Evolutionary conservation across 2,113 vertebrate species (phyloP).

Genomic region (Corythaixoides concolor): DNA sequence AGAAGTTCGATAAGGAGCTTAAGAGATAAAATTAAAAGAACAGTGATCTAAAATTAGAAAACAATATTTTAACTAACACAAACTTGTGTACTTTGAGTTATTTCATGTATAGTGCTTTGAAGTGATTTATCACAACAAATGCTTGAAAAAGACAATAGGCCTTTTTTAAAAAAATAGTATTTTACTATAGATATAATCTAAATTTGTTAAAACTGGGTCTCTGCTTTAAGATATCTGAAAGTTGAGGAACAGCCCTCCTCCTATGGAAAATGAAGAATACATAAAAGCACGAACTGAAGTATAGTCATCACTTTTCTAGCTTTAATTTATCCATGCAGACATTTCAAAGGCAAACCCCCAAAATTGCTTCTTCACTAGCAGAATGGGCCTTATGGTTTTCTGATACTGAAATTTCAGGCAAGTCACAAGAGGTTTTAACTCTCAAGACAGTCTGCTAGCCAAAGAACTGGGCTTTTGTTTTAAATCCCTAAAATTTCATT

Average conservation of each 20-base stretch:
- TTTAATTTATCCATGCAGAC: not conserved
- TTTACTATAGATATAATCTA: not conserved
- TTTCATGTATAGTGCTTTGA: not conserved
- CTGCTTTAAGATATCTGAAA: not conserved
- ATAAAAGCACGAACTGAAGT: not conserved
- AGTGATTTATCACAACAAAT: not conserved
- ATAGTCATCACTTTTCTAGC: not conserved
- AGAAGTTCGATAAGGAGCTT: slow-evolving; percentile 78
- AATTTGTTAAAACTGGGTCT: not conserved
- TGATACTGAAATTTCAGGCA: not conserved
- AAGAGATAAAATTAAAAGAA: not conserved
- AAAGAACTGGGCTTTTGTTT: not conserved
- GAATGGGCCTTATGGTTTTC: not conserved
- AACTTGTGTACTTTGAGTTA: not conserved
- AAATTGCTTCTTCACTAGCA: not conserved
- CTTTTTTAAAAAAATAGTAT: not conserved
- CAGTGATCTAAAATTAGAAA: not conserved
- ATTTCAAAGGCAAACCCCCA: not conserved
- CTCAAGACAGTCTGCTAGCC: not conserved
- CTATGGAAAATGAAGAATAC: not conserved
- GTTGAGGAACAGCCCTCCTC: too few species aligned
- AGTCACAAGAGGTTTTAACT: not conserved
- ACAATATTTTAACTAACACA: not conserved
- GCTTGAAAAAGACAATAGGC: not conserved
- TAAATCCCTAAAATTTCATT: not conserved